A percentile compares a stretch with the other conserved stretches of the same genome.
Conservation (phyloP, 2,113 vertebrate species). For the Prunella himalayana region DNA sequence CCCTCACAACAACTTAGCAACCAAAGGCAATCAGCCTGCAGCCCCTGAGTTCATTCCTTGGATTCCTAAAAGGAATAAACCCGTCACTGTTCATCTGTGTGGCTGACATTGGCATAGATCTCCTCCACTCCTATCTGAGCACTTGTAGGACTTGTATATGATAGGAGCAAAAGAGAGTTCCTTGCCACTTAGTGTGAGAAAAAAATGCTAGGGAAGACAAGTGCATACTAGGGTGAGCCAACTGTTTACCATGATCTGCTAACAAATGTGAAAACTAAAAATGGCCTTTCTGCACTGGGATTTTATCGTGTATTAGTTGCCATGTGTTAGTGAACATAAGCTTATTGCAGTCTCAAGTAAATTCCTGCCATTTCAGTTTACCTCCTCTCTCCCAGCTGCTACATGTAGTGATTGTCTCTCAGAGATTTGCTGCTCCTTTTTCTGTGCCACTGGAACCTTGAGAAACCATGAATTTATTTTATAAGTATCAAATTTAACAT, state of each 20-base stretch:
- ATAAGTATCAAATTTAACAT: background rate
- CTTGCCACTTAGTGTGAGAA: background rate
- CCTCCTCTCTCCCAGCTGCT: constrained; percentile 45
- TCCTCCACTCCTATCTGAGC: background rate
- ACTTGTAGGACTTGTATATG: background rate
- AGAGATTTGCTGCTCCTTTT: constrained; percentile 17
- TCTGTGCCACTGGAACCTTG: background rate
- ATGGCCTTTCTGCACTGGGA: constrained; percentile 34
- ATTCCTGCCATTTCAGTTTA: constrained; percentile 45
- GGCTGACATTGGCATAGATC: background rate
- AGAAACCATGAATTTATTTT: background rate
- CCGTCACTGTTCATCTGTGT: background rate
- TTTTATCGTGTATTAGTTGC: constrained; percentile 33
- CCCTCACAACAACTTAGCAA: background rate
- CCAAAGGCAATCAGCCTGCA: background rate
- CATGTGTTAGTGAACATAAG: constrained; percentile 41
- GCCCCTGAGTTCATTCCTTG: background rate
- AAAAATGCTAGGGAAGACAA: constrained; percentile 15
- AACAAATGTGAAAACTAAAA: constrained; percentile 49
- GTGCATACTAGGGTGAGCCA: constrained; percentile 27
- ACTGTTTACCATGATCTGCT: constrained; percentile 37
- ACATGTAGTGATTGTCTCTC: background rate
- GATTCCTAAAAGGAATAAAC: background rate
- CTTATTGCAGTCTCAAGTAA: constrained; percentile 35
- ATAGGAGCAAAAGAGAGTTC: background rate